Evolutionary conservation across 2,797 vertebrate genomes (phyloP), one percentile per base, ranked within the genome.

Genomic region (Anguilla obscura): DNA sequence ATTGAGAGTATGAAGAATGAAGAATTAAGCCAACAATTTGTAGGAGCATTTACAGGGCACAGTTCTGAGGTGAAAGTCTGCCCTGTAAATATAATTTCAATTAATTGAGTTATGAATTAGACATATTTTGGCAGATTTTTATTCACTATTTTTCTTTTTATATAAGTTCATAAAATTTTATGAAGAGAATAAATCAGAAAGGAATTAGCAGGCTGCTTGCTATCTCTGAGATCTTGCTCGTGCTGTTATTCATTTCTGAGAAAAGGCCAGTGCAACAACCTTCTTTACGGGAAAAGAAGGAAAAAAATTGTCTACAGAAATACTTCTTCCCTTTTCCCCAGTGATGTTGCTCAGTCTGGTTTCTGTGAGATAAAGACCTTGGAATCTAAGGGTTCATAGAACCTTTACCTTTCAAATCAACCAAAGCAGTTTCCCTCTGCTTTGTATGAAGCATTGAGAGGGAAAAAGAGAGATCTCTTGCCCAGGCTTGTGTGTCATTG

Each of bases 351-450:
- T 60, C 86, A 80, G 74, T 58, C 50, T 87, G 71, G 50, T 36
- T n/a, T 45, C 71, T 54, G 18, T 60, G 86, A 80, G 86, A 87
- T 87, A 82, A 82, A 58, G 86, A 80, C 71, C 66, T 40, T 87
- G 74, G 79, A 56, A 82, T 82, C 74, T 80, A 82, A 80, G 40
- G 54, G 86, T 27, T 76, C 86, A 79, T n/a, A 27, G 40, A 80
- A 80, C 76, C 45, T 45, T 6, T 80, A 80, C 76, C 76, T 80
- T 80, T 80, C 76, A 80, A 80, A 80, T 80, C 76, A 80, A 80
- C 40, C 76, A 80, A 80, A 80, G 76, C 4, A 80, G 40, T 80
- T 80, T 48, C 1, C 76, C 36, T 80, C 2, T n/a, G 24, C 40
- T 66, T 48, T 48, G 21, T 80, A 18, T 80, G 76, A 24, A 48